Percentiles rank a stretch among this genome's conserved stretches.
Evolutionary conservation across 2,113 vertebrate species (phyloP).

Genomic region (Podilymbus podiceps): DNA sequence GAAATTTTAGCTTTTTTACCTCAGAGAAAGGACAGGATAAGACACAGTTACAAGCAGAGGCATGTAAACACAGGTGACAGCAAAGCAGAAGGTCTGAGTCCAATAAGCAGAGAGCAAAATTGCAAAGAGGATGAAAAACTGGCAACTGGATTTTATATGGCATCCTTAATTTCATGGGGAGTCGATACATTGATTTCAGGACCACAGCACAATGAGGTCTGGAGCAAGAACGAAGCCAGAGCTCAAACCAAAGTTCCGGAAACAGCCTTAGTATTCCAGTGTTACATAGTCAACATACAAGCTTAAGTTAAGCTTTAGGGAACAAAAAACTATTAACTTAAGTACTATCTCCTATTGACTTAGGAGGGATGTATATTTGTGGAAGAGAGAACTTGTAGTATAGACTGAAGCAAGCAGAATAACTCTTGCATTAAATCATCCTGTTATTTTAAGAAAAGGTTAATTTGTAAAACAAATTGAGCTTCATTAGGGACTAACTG

Average conservation of each 20-base stretch:
- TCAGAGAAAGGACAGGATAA: not conserved
- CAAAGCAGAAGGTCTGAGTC: not conserved
- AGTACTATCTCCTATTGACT: not conserved
- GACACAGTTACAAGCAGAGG: not conserved
- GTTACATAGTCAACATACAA: not conserved
- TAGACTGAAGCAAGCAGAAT: slow-evolving; percentile 17
- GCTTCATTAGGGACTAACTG: slow-evolving; percentile 59
- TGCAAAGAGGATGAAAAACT: not conserved
- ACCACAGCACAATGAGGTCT: not conserved
- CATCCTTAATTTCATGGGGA: not conserved
- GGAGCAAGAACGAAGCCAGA: not conserved
- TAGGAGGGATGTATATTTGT: not conserved
- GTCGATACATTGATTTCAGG: not conserved
- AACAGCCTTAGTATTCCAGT: not conserved
- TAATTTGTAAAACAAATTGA: slow-evolving; percentile 67
- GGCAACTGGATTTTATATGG: not conserved
- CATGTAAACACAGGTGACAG: not conserved
- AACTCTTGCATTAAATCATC: slow-evolving; percentile 56
- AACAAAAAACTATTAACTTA: not conserved
- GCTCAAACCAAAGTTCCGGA: not conserved
- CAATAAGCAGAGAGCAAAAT: not conserved
- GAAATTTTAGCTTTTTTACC: not conserved
- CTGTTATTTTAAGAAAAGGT: slow-evolving; percentile 65
- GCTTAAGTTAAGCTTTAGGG: not conserved
- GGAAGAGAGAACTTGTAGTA: not conserved